Evolutionary conservation across 1,140 invertebrate genomes (phyloP), one percentile per base, ranked within the genome.

Genomic region (Drosophila kurseongensis): DNA sequence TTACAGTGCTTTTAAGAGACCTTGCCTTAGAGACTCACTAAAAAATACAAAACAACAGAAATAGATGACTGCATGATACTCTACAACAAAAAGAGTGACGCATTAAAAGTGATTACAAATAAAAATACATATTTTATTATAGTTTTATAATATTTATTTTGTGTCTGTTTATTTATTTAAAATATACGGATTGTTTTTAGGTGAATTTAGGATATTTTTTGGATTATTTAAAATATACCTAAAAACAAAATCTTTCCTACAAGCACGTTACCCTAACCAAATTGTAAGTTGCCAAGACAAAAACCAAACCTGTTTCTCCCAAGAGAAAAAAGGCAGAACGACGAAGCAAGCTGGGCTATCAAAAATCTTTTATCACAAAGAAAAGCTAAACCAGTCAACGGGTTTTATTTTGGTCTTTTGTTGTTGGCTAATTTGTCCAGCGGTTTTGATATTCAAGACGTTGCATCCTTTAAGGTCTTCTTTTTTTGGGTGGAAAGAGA

Each of bases 281-380:
- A 69, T 55, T 63, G 59, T 57, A 63, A 63, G 32, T 61, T 67
- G 27, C 23, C 56, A 50, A 80, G 65, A 72, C 72, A 75, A 51
- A 75, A 58, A 38, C 23, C 51, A 82, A 84, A 85, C 81, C 81
- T 45, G 81, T 80, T 84, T 77, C 35, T 27, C 35, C 2, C 27
- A n/a, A 32, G n/a, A 48, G 41, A 13, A 29, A 18, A 35, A n/a
- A 59, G 55, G 32, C 23, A 9, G 10, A 62, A 27, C 40, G 45
- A 14, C 29, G 12, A 12, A 7, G 18, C 35, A 35, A 48, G 57
- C 44, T 50, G 69, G 48, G 75, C 69, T 78, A 88, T 88, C 78
- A 68, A 61, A 67, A 78, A 73, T 68, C 41, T 78, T 86, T 78
- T 78, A 86, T 85, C 82, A 78, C 51, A 68, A 80, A 50, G 76